phyloP scores from a whole-genome alignment of 2,113 vertebrate genomes.

The Misgurnus mizolepis region DNA sequence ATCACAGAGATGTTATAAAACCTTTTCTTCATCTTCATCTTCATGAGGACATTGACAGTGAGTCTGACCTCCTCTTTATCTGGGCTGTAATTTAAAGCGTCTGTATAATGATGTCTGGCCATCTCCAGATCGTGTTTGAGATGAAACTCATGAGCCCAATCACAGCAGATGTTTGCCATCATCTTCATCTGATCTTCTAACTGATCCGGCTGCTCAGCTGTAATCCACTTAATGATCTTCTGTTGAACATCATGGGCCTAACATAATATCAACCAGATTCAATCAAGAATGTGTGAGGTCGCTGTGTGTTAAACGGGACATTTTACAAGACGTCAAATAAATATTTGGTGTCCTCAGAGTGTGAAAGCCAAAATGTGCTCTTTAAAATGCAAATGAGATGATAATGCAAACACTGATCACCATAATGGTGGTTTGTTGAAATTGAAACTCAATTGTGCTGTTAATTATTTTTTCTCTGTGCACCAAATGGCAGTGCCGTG shows the following conservation, averaged over 20 bases:
- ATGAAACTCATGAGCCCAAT: constrained; percentile 64
- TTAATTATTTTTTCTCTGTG: no score
- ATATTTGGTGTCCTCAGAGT: no score
- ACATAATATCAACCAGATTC: background rate
- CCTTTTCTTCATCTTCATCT: background rate
- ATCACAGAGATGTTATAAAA: background rate
- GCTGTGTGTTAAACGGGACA: no score
- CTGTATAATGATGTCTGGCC: constrained; percentile 58
- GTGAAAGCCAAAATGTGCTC: no score
- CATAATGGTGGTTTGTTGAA: no score
- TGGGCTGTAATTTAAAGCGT: constrained; percentile 58
- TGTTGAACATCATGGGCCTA: constrained; percentile 70
- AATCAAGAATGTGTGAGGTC: background rate
- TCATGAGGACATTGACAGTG: no score
- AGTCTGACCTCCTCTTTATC: constrained; percentile 56
- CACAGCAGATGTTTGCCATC: constrained; percentile 59
- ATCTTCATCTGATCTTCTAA: constrained; percentile 65
- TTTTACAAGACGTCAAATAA: no score
- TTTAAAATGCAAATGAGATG: no score
- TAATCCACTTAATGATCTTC: constrained; percentile 58
- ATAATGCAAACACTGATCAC: no score
- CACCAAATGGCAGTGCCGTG: no score
- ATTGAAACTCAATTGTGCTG: no score
- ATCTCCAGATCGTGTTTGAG: constrained; percentile 53
- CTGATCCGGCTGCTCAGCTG: constrained; percentile 64